phyloP scores from a whole-genome alignment of 2,888 invertebrate genomes.

The Lingula anatina region DNA sequence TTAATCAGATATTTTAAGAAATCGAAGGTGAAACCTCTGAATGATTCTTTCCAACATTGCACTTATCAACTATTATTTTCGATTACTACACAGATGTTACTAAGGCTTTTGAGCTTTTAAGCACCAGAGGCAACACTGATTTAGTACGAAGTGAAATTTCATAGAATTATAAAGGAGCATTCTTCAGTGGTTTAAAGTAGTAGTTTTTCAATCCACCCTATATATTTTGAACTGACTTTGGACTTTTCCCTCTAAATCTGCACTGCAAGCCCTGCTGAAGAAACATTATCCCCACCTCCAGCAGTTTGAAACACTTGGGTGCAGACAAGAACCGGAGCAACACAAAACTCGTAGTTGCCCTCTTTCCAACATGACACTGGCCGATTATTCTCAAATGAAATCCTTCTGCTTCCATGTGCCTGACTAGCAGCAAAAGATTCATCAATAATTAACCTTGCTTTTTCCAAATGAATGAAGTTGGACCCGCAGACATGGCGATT shows the following conservation, averaged over 20 bases:
- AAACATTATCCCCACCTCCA: conserved; percentile 83
- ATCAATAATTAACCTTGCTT: conserved; percentile 67
- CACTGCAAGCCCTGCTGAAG: conserved; percentile 72
- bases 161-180: too few relatives aligned
- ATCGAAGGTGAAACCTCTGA: too few relatives aligned
- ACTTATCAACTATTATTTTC: too few relatives aligned
- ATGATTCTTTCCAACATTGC: too few relatives aligned
- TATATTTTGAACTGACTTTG: too few relatives aligned
- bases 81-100: too few relatives aligned
- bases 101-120: too few relatives aligned
- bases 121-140: too few relatives aligned
- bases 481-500: conserved; percentile 76
- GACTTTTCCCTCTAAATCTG: conserved; percentile 49
- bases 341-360: conserved; percentile 64
- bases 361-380: conserved; percentile 83
- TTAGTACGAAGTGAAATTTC: too few relatives aligned
- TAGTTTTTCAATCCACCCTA: too few relatives aligned
- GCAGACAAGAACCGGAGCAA: conserved; percentile 79
- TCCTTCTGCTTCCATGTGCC: conserved; percentile 55
- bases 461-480: conserved; percentile 57
- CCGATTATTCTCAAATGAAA: conserved; percentile 64
- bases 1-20: too few relatives aligned
- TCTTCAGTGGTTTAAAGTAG: too few relatives aligned
- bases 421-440: conserved; percentile 76
- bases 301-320: conserved; percentile 76